Evolutionary conservation across 2,888 invertebrate species (phyloP).

Genomic region (Aplocera efformata): DNA sequence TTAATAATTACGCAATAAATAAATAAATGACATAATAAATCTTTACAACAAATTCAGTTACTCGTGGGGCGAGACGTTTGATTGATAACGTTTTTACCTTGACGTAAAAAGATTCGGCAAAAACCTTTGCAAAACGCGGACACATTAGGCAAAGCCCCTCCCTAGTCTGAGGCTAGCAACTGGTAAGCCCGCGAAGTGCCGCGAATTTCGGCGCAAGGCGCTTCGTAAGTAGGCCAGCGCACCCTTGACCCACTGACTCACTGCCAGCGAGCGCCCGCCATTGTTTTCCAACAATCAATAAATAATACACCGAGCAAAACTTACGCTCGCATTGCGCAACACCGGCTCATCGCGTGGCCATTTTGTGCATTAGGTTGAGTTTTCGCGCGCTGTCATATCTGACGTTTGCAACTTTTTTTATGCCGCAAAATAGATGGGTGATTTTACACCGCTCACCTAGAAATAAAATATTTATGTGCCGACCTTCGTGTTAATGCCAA

Average conservation of each 20-base stretch:
- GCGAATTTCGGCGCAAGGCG: conserved; percentile 75
- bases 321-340: conserved; percentile 68
- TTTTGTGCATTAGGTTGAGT: conserved; percentile 47
- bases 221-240: conserved; percentile 71
- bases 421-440: conserved; percentile 32
- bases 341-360: conserved; percentile 51
- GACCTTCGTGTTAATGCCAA: conserved; percentile 53
- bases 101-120: conserved; percentile 10
- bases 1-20: too few species aligned
- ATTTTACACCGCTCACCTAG: conserved; percentile 34
- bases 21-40: conserved; percentile 3
- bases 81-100: conserved; percentile 3
- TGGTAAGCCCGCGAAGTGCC: conserved; percentile 45
- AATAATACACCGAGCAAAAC: conserved; percentile 73
- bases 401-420: conserved; percentile 46
- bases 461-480: conserved; percentile 46
- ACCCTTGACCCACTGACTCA: conserved; percentile 79
- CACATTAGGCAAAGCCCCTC: conserved; percentile 42
- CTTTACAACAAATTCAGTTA: conserved; percentile 2
- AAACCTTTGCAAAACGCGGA: conserved; percentile 15
- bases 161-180: conserved; percentile 68
- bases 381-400: conserved; percentile 52
- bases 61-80: background rate
- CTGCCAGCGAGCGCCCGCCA: conserved; percentile 73
- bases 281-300: conserved; percentile 80